These are phyloP conservation scores for Pocota personata DNA, from an alignment of 2,888 invertebrate species.

Conservation along the genomic window DNA sequence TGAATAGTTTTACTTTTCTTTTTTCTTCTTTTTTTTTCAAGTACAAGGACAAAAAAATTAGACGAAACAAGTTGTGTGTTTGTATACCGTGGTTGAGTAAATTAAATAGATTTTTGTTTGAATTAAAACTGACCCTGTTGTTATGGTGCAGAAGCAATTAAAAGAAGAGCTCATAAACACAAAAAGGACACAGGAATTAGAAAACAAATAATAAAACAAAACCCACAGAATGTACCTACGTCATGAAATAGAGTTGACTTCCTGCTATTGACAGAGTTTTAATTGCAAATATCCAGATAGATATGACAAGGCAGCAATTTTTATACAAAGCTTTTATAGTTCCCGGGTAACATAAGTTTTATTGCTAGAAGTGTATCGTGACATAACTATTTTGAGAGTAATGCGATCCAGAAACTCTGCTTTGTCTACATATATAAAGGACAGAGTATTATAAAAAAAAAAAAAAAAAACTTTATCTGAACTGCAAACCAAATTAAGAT, in stretches of 20 bases:
- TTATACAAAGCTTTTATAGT: not conserved
- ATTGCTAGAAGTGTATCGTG: not conserved
- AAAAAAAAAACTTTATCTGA: too few relatives aligned
- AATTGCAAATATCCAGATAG: not conserved
- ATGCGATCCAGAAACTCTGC: too few relatives aligned
- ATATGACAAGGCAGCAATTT: not conserved
- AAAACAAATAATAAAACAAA: too few relatives aligned
- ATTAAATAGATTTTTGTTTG: constrained; percentile 37
- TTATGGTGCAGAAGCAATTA: constrained; percentile 15
- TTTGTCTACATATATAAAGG: too few relatives aligned
- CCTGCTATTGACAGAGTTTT: not conserved
- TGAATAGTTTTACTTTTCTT: not conserved
- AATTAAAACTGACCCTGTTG: not conserved
- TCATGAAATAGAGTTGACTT: not conserved
- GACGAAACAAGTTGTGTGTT: not conserved
- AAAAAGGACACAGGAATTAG: not conserved
- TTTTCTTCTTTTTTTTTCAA: constrained; percentile 4
- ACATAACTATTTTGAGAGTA: not conserved
- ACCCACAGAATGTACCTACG: not conserved
- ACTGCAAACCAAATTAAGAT: too few relatives aligned
- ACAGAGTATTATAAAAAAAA: too few relatives aligned
- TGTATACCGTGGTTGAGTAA: not conserved
- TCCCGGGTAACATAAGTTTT: not conserved
- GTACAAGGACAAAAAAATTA: constrained; percentile 39
- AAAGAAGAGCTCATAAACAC: not conserved